Evolutionary conservation across 2,888 invertebrate species (phyloP).

Genomic region (Gortyna flavago): DNA sequence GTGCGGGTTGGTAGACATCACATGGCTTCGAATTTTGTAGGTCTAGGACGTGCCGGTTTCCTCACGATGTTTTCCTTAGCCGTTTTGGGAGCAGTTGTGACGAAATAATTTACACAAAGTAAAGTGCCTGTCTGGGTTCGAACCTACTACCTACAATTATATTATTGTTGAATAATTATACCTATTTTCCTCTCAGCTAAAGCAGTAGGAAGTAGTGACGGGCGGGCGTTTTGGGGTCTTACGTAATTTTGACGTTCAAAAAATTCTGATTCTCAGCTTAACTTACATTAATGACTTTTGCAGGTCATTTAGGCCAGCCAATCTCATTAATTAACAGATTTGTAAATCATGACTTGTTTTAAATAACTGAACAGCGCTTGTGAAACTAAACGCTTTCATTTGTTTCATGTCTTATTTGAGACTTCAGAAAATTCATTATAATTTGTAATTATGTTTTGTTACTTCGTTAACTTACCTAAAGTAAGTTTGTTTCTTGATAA

Average conservation of each 20-base stretch:
- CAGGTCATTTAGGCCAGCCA: background rate
- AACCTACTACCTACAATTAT: background rate
- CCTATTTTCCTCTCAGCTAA: background rate
- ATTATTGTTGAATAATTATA: too few relatives aligned
- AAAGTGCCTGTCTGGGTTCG: too few relatives aligned
- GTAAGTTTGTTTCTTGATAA: background rate
- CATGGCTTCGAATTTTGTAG: background rate
- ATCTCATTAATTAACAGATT: background rate
- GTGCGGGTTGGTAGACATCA: background rate
- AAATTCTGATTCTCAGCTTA: background rate
- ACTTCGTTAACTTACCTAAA: background rate
- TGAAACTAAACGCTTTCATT: constrained; percentile 7
- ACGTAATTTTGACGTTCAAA: background rate
- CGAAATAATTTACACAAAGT: background rate
- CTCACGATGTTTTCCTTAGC: background rate
- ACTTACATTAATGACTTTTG: background rate
- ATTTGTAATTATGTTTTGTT: constrained; percentile 4
- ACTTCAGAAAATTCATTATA: background rate
- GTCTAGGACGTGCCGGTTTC: background rate
- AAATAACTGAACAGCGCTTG: background rate
- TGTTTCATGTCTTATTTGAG: constrained; percentile 8
- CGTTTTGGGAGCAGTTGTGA: background rate
- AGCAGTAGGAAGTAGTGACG: background rate
- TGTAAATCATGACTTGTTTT: background rate
- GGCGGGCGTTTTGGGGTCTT: background rate